A percentile compares a stretch with the other conserved stretches of the same genome.
Evolutionary conservation across 2,113 vertebrate species (phyloP).

Genomic region (Dipodomys ordii): DNA sequence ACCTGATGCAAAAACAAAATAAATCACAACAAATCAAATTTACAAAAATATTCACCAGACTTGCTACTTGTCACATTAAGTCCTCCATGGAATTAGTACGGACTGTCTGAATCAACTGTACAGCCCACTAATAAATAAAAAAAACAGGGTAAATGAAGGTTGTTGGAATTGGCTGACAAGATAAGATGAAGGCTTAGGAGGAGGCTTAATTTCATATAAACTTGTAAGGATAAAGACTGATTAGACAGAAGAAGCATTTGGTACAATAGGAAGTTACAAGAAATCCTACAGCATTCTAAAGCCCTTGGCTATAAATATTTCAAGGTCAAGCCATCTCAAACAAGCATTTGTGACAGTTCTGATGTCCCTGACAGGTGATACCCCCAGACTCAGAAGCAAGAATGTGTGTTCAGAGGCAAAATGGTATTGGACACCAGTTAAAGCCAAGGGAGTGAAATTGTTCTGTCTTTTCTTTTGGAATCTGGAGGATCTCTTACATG

Average conservation of each 20-base stretch:
- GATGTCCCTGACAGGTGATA: conserved; percentile 55
- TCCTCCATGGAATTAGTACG: background rate
- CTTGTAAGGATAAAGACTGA: background rate
- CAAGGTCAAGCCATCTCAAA: conserved; percentile 58
- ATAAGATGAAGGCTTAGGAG: background rate
- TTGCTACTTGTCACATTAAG: conserved; percentile 32
- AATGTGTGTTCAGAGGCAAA: conserved; percentile 10
- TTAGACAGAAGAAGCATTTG: background rate
- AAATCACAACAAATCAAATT: conserved; percentile 16
- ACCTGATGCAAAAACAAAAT: background rate
- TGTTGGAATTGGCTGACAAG: background rate
- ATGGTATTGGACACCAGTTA: background rate
- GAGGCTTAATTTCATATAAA: conserved; percentile 24
- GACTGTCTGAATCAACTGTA: background rate
- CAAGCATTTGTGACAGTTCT: conserved; percentile 5
- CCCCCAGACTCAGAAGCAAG: conserved; percentile 17
- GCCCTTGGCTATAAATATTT: conserved; percentile 54
- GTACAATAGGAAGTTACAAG: background rate
- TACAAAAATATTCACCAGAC: background rate
- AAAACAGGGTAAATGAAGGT: background rate
- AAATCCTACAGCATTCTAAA: background rate
- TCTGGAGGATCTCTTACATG: conserved; percentile 35
- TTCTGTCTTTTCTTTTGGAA: conserved; percentile 25
- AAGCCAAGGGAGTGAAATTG: background rate
- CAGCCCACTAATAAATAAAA: background rate